Evolutionary conservation across 2,888 invertebrate genomes (phyloP).

Genomic region (Protophormia terraenovae): DNA sequence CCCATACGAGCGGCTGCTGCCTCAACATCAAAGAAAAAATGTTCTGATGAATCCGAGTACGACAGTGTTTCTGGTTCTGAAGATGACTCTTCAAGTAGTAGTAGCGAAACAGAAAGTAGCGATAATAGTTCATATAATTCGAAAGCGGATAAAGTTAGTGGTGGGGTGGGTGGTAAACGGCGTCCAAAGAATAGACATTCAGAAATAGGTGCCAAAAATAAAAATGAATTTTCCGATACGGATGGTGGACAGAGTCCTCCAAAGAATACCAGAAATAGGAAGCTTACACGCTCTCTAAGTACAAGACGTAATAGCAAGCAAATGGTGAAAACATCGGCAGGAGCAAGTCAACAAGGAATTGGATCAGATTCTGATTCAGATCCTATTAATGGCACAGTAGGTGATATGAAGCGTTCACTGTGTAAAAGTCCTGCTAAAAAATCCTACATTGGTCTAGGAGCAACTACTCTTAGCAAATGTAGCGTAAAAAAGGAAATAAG

Average conservation of each 20-base stretch:
- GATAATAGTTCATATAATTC: conserved; percentile 66
- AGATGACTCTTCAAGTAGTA: conserved; percentile 74
- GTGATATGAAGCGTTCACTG: conserved; percentile 81
- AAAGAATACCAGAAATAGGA: conserved; percentile 79
- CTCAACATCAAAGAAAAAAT: conserved; percentile 39
- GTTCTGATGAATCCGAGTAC: conserved; percentile 66
- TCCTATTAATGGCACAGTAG: conserved; percentile 77
- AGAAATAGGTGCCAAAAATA: conserved; percentile 34
- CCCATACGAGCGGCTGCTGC: conserved; percentile 26
- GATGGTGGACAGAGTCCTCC: conserved; percentile 76
- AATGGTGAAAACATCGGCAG: conserved; percentile 79
- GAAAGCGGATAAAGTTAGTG: conserved; percentile 37
- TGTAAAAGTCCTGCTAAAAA: conserved; percentile 86
- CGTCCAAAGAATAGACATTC: conserved; percentile 29
- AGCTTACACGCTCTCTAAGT: conserved; percentile 87
- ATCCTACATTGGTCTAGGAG: conserved; percentile 74
- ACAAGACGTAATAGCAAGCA: conserved; percentile 85
- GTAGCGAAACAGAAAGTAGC: conserved; percentile 78
- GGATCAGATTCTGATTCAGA: conserved; percentile 79
- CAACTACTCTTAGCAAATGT: conserved; percentile 76
- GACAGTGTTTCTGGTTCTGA: conserved; percentile 71
- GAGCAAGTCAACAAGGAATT: conserved; percentile 76
- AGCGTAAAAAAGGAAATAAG: conserved; percentile 79
- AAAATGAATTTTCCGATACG: conserved; percentile 69
- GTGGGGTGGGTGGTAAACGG: conserved; percentile 20